phyloP scores from a whole-genome alignment of 2,113 vertebrate species.

The Lophochroa leadbeateri region DNA sequence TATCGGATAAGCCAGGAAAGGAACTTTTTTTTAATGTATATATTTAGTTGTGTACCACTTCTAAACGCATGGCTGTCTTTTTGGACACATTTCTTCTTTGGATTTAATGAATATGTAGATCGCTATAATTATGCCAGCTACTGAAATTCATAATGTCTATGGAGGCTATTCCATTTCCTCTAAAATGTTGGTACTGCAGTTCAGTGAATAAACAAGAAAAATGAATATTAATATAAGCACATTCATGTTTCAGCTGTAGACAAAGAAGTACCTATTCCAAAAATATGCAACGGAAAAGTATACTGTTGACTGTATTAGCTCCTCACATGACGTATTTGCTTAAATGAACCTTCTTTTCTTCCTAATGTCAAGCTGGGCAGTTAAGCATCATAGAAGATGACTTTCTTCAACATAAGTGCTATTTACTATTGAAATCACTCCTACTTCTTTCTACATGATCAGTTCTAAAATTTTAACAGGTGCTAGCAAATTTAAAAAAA shows the following conservation, averaged over 20 bases:
- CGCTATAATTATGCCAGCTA: conserved; percentile 85
- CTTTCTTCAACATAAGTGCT: conserved; percentile 76
- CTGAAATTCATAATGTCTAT: conserved; percentile 84
- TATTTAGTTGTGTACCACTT: conserved; percentile 77
- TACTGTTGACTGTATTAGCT: conserved; percentile 61
- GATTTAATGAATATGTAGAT: conserved; percentile 89
- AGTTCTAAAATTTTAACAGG: conserved; percentile 84
- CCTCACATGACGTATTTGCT: conserved; percentile 66
- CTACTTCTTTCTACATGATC: conserved; percentile 79
- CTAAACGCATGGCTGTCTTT: conserved; percentile 82
- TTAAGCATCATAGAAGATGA: conserved; percentile 74
- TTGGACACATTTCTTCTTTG: conserved; percentile 82
- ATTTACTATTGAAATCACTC: conserved; percentile 76
- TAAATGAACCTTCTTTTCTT: conserved; percentile 73
- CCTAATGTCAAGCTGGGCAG: conserved; percentile 75
- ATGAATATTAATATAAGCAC: conserved; percentile 78
- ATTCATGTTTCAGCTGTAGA: conserved; percentile 73
- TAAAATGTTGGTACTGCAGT: conserved; percentile 79
- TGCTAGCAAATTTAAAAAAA: conserved; percentile 78
- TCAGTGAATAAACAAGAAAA: conserved; percentile 82
- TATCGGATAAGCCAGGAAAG: conserved; percentile 66
- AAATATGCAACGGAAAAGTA: conserved; percentile 66
- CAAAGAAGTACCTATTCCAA: conserved; percentile 72
- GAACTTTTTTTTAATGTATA: conserved; percentile 73
- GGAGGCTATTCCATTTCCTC: conserved; percentile 82